Conservation (phyloP, 2,113 vertebrate species). For the Semnornis frantzii region DNA sequence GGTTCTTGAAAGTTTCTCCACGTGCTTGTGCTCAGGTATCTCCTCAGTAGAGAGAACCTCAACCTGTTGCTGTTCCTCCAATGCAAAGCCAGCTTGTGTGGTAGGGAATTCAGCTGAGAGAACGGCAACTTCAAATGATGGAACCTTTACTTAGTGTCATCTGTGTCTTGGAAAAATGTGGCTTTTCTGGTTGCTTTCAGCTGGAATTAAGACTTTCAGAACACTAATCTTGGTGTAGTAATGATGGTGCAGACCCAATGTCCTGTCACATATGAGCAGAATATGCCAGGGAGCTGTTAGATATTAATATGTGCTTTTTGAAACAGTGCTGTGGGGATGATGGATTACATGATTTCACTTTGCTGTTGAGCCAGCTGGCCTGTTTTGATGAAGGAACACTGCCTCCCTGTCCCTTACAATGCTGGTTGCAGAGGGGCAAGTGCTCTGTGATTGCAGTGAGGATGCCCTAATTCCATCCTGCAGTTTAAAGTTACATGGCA, state of each 20-base stretch:
- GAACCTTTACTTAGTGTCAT: background rate
- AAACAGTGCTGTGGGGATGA: background rate
- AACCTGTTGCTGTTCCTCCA: background rate
- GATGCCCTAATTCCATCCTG: background rate
- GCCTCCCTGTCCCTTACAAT: background rate
- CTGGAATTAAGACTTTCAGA: background rate
- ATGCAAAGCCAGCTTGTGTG: background rate
- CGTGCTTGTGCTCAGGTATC: fast-evolving
- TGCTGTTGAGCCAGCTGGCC: background rate
- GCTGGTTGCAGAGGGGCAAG: background rate
- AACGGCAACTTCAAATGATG: background rate
- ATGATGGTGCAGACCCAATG: background rate
- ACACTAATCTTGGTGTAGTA: background rate
- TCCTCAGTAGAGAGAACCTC: background rate
- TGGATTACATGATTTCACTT: background rate
- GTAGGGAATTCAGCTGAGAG: background rate
- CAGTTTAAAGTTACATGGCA: background rate
- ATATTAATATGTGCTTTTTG: background rate
- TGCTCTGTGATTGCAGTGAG: background rate
- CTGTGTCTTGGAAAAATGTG: background rate
- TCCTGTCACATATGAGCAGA: background rate
- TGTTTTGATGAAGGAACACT: background rate
- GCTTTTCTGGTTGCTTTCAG: background rate
- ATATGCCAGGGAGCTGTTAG: background rate
- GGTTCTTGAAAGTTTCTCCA: background rate